Conservation (phyloP, 2,888 invertebrate genomes). For the Neuroscelio doddi region DNA sequence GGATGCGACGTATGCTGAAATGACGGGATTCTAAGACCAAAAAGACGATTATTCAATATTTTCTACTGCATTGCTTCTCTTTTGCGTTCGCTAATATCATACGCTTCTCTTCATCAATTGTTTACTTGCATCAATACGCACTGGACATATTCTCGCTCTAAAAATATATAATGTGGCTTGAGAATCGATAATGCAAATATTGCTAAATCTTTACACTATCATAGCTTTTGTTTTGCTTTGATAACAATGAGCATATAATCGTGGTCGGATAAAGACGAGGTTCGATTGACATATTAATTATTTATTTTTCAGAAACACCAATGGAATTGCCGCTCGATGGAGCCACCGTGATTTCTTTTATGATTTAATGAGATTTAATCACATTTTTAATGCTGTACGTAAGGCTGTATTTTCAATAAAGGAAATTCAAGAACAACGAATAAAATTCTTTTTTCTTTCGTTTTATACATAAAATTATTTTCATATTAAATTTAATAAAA, state of each 20-base stretch:
- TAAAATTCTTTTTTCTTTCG: neutral
- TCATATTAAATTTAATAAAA: too few species aligned
- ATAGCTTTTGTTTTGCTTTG: conserved; percentile 18
- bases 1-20: conserved; percentile 83
- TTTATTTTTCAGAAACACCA: conserved; percentile 38
- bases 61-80: conserved; percentile 45
- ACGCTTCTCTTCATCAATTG: conserved; percentile 23
- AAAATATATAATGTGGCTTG: conserved; percentile 17
- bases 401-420: conserved; percentile 43
- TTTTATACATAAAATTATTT: too few species aligned
- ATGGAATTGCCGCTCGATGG: conserved; percentile 7
- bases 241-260: conserved; percentile 1
- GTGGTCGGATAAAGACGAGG: neutral
- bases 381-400: conserved; percentile 20
- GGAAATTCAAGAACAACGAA: conserved; percentile 14
- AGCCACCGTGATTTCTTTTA: conserved; percentile 7
- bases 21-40: conserved; percentile 78
- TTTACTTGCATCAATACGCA: conserved; percentile 22
- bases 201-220: conserved; percentile 10
- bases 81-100: conserved; percentile 28
- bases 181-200: conserved; percentile 5
- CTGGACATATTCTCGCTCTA: neutral
- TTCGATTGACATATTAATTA: conserved; percentile 10
- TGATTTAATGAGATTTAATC: conserved; percentile 16
- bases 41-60: conserved; percentile 34